phyloP scores from a whole-genome alignment of 2,888 invertebrate genomes.

The Pollenia amentaria region DNA sequence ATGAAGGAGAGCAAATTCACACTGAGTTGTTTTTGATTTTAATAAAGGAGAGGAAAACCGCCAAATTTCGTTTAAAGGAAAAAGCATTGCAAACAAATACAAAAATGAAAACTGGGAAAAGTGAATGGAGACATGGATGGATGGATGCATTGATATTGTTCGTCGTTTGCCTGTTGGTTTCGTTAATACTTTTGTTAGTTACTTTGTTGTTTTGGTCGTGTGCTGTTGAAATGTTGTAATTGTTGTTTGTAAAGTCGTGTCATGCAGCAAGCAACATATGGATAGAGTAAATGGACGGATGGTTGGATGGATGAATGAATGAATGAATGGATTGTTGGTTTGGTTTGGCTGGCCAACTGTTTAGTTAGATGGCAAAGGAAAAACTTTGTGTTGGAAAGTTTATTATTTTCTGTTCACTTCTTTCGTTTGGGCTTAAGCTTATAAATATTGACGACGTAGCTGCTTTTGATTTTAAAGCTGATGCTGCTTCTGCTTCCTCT shows the following conservation, averaged over 20 bases:
- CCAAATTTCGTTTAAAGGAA: conserved; percentile 56
- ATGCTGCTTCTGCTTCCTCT: conserved; percentile 17
- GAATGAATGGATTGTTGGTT: neutral
- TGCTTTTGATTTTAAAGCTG: conserved; percentile 3
- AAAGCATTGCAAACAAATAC: conserved; percentile 44
- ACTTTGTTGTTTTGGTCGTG: conserved; percentile 25
- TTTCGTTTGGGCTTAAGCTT: conserved; percentile 23
- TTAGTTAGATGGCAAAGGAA: conserved; percentile 57
- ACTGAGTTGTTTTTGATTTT: neutral
- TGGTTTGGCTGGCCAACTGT: conserved; percentile 1
- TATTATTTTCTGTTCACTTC: conserved; percentile 32
- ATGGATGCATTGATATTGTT: conserved; percentile 28
- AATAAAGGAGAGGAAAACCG: conserved; percentile 42
- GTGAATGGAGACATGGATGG: conserved; percentile 51
- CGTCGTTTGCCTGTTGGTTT: conserved; percentile 13
- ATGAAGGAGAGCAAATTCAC: conserved; percentile 34
- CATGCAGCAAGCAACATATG: conserved; percentile 50
- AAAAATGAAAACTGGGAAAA: conserved; percentile 64
- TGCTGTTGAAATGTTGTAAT: conserved; percentile 2
- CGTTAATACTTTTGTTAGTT: neutral
- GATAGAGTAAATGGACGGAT: conserved; percentile 10
- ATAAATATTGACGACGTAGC: neutral
- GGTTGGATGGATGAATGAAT: neutral
- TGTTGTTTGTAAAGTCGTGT: conserved; percentile 22
- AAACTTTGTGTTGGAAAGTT: conserved; percentile 65